These are phyloP conservation scores for Cryptus viduatorius DNA, from an alignment of 2,888 invertebrate species.

Conservation along the genomic window DNA sequence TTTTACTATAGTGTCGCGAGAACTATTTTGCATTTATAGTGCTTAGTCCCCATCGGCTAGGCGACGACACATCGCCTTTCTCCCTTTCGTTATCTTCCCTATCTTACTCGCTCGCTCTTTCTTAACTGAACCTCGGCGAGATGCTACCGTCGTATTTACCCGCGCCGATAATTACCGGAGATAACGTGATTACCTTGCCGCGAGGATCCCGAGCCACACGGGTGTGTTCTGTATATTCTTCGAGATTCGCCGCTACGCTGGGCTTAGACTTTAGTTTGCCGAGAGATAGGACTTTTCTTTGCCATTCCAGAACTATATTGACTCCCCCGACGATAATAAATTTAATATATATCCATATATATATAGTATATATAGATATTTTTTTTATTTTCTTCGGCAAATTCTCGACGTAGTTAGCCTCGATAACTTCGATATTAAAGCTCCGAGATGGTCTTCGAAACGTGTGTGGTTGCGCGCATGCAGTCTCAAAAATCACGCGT, in stretches of 20 bases:
- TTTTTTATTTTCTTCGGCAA: not conserved
- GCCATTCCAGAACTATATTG: slow-evolving; percentile 10
- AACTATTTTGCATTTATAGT: slow-evolving; percentile 63
- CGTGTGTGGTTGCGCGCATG: not conserved
- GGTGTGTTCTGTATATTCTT: slow-evolving; percentile 25
- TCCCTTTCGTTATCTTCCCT: slow-evolving; percentile 10
- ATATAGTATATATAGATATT: not conserved
- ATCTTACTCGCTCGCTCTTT: slow-evolving; percentile 15
- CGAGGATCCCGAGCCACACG: slow-evolving; percentile 25
- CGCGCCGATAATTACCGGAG: slow-evolving; percentile 61
- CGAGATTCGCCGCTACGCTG: slow-evolving; percentile 23
- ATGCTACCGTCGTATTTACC: slow-evolving; percentile 44
- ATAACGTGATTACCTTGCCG: slow-evolving; percentile 63
- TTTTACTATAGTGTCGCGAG: slow-evolving; percentile 39
- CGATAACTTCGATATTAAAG: slow-evolving; percentile 8
- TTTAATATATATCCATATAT: not conserved
- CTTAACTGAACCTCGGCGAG: slow-evolving; percentile 17
- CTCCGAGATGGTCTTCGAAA: not conserved
- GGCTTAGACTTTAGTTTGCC: not conserved
- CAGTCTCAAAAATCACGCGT: not conserved
- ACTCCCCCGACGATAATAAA: slow-evolving; percentile 10
- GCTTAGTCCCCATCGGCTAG: slow-evolving; percentile 50
- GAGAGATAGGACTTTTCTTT: slow-evolving; percentile 16
- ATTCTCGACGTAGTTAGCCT: slow-evolving; percentile 1
- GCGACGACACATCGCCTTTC: slow-evolving; percentile 32